Evolutionary conservation across 2,797 vertebrate species (phyloP).

Genomic region (Enoplosus armatus): DNA sequence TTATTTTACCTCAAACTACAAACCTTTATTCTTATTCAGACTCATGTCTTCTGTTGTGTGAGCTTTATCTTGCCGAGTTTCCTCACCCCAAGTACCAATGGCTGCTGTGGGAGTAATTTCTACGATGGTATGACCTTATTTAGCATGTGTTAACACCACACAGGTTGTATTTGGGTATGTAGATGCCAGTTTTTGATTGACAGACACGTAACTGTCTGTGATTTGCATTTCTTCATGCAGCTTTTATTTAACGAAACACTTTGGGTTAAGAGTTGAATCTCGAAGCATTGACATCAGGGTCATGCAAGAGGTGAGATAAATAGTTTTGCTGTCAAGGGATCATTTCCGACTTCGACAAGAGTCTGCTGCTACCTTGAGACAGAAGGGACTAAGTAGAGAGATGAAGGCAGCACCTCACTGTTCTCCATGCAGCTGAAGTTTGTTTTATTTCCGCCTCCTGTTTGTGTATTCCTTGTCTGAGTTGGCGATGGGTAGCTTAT

Average conservation of each 20-base stretch:
- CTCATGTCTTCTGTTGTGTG: neutral
- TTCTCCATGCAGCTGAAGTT: conserved; percentile 61
- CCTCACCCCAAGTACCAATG: neutral
- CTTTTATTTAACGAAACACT: conserved; percentile 46
- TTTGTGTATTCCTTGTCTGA: conserved; percentile 56
- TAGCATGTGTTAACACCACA: conserved; percentile 2
- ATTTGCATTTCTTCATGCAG: conserved; percentile 27
- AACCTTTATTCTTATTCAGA: neutral
- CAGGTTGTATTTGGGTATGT: neutral
- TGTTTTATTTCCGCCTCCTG: conserved; percentile 51
- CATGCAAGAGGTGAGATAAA: conserved; percentile 32
- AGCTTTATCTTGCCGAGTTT: neutral
- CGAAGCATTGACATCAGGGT: conserved; percentile 25
- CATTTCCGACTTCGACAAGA: conserved; percentile 22
- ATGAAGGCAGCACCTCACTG: conserved; percentile 40
- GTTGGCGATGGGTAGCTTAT: conserved; percentile 60
- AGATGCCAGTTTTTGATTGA: neutral
- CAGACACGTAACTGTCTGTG: neutral
- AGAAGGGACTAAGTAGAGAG: conserved; percentile 16
- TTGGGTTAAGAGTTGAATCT: conserved; percentile 26
- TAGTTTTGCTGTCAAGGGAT: conserved; percentile 30
- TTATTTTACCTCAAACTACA: neutral
- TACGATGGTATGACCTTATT: neutral
- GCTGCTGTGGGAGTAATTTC: conserved; percentile 70
- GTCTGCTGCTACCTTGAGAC: conserved; percentile 53